A percentile compares a stretch with the other conserved stretches of the same genome.
phyloP scores from a whole-genome alignment of 2,888 invertebrate species.

The Ectropis crepuscularia region DNA sequence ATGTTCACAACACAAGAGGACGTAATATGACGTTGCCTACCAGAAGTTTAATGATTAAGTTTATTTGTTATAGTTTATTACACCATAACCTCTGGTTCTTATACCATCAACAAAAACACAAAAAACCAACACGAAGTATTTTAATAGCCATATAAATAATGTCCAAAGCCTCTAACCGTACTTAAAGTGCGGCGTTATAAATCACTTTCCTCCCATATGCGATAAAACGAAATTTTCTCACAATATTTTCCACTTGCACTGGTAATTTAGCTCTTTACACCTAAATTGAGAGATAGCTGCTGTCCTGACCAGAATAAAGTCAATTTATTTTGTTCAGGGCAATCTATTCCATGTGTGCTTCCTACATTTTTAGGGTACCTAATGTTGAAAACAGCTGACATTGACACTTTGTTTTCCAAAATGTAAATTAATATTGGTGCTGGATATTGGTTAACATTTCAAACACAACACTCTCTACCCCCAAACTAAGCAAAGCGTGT shows the following conservation, averaged over 20 bases:
- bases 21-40: no score
- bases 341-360: constrained; percentile 39
- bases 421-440: no score
- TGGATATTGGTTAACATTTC: no score
- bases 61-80: not conserved
- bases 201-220: constrained; percentile 4
- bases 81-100: not conserved
- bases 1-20: no score
- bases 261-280: constrained; percentile 20
- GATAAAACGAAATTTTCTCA: constrained; percentile 9
- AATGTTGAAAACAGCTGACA: no score
- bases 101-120: not conserved
- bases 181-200: not conserved
- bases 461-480: no score
- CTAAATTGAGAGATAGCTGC: constrained; percentile 24
- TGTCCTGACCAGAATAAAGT: constrained; percentile 24
- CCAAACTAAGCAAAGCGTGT: no score
- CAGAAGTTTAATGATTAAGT: no score
- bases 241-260: constrained; percentile 11
- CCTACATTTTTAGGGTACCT: constrained; percentile 6
- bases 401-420: no score
- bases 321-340: constrained; percentile 34
- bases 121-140: not conserved
- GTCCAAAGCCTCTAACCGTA: not conserved
- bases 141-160: constrained; percentile 1